Base-by-base conservation (phyloP, 2,888 invertebrate genomes). In the Mythimna loreyi region DNA sequence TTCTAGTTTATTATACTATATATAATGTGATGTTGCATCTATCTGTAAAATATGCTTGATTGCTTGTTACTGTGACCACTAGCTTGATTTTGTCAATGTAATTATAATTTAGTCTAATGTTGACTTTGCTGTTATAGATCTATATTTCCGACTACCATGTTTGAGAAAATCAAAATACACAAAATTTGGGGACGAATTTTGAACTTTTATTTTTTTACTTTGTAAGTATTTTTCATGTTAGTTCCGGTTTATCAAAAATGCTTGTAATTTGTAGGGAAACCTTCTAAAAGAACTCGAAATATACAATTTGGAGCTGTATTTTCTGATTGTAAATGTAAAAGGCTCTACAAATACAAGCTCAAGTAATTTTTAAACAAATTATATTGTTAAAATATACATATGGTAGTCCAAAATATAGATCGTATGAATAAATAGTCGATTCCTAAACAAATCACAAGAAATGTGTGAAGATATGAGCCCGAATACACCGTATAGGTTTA, bases 391-490 rank as follows among this genome's bases (percentile, higher is more conserved):
- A 1, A 21, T 5, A 23, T 1, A 66, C 56, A 40, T 64, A 16
- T 72, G 66, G 68, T 72, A 78, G 81, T 85, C 81, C 84, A 82
- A 78, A 82, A 86, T 73, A 52, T 74, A 80, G 67, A 71, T 66
- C 40, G 63, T 64, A 63, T 74, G 25, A 69, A 66, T 68, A 71
- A 36, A 75, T 82, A 84, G 79, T 82, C 36, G 72, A 84, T 87
- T 85, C 82, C 85, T 88, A 82, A 84, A 83, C 83, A 75, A 70
- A 70, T 78, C 81, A 80, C 78, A 80, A 83, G 78, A 67, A 73
- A 58, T 78, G 83, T 82, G 79, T 84, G 85, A 77, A 78, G 84
- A 76, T 70, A 71, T 52, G 67, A 81, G 49, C 75, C 79, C 65
- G 64, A 71, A 55, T 33, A 75, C 76, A 82, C 75, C 78, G 78